Conservation (phyloP, 1,140 invertebrate species). For the Heliconius nattereri region DNA sequence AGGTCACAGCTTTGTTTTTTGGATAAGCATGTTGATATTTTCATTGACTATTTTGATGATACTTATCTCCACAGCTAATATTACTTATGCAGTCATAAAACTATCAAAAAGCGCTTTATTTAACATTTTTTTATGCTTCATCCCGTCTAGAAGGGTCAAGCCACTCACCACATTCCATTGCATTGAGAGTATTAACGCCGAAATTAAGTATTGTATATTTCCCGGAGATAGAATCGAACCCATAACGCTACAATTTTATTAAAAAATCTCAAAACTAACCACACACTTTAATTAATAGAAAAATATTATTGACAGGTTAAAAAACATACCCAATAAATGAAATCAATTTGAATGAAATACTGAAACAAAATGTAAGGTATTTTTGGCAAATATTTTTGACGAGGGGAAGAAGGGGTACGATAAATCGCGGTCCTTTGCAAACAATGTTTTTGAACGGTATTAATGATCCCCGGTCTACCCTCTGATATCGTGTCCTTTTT, state of each 20-base stretch:
- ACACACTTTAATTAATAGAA: neutral
- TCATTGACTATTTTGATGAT: no score
- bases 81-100: no score
- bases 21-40: no score
- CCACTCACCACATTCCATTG: no score
- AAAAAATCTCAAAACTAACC: neutral
- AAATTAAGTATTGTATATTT: neutral
- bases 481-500: slow-evolving; percentile 61
- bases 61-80: no score
- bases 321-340: slow-evolving; percentile 22
- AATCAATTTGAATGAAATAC: slow-evolving; percentile 28
- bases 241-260: neutral
- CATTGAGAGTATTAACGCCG: no score
- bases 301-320: neutral
- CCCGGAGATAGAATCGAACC: neutral
- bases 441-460: slow-evolving; percentile 75
- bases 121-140: no score
- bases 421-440: slow-evolving; percentile 71
- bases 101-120: no score
- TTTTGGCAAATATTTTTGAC: slow-evolving; percentile 20
- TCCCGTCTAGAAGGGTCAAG: no score
- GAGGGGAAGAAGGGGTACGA: slow-evolving; percentile 40
- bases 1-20: neutral
- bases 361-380: slow-evolving; percentile 34
- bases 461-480: slow-evolving; percentile 57